Evolutionary conservation across 2,113 vertebrate genomes (phyloP).

Genomic region (Corythaeola cristata): DNA sequence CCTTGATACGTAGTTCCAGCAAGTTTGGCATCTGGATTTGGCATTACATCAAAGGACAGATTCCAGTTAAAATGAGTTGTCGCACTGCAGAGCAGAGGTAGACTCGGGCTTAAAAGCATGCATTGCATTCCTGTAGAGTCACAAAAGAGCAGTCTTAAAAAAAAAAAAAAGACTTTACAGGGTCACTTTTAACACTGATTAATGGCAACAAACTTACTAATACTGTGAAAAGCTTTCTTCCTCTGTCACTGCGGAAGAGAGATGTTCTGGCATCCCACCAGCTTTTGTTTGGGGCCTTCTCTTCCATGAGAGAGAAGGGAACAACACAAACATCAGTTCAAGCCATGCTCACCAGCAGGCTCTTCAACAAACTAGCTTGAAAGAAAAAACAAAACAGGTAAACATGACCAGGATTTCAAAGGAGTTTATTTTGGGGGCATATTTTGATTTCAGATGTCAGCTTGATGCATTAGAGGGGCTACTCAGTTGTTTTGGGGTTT

Average conservation of each 20-base stretch:
- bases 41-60: neutral
- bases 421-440: neutral
- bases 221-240: neutral
- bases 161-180: neutral
- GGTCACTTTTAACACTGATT: neutral
- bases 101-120: neutral
- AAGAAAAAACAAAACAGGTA: neutral
- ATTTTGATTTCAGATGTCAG: neutral
- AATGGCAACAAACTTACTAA: neutral
- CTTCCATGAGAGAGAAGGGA: neutral
- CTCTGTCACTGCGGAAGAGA: neutral
- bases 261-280: neutral
- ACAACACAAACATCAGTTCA: neutral
- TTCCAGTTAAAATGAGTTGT: neutral
- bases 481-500: accelerated
- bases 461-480: neutral
- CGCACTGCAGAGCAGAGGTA: neutral
- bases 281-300: neutral
- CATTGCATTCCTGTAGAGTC: neutral
- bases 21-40: neutral
- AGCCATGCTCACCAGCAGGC: too few relatives aligned
- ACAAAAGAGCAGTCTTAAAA: neutral
- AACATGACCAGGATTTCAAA: accelerated
- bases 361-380: neutral
- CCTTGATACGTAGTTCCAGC: accelerated